These are phyloP conservation scores for Drosophila carrolli DNA, from an alignment of 1,140 invertebrate genomes.

Conservation along the genomic window DNA sequence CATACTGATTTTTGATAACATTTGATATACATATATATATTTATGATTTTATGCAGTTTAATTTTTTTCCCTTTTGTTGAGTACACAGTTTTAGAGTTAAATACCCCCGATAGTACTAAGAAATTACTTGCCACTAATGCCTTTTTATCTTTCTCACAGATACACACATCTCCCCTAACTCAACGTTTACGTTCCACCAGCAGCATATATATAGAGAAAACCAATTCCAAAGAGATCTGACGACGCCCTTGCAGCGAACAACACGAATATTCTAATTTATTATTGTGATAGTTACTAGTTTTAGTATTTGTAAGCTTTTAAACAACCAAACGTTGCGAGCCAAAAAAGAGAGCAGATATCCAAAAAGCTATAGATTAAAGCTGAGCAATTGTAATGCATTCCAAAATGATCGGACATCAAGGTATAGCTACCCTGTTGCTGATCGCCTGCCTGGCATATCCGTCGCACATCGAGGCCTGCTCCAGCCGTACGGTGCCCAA, in stretches of 20 bases:
- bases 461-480: constrained; percentile 88
- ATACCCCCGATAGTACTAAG: neutral
- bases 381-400: constrained; percentile 27
- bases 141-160: constrained; percentile 65
- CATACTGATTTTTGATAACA: constrained; percentile 11
- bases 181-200: constrained; percentile 57
- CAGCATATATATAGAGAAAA: constrained; percentile 27
- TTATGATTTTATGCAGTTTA: constrained; percentile 46
- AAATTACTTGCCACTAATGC: constrained; percentile 43
- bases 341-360: constrained; percentile 53
- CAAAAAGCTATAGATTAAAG: constrained; percentile 20
- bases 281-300: constrained; percentile 67
- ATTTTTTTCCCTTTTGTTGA: constrained; percentile 26
- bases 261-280: constrained; percentile 31
- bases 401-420: constrained; percentile 43
- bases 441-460: constrained; percentile 51
- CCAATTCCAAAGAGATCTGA: constrained; percentile 68
- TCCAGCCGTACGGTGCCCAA: constrained; percentile 94
- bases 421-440: constrained; percentile 42
- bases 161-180: constrained; percentile 50
- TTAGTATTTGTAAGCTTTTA: constrained; percentile 45
- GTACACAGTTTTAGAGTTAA: constrained; percentile 27
- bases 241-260: constrained; percentile 52
- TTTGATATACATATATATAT: constrained; percentile 16
- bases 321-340: constrained; percentile 47